Conservation (phyloP, 1,140 invertebrate species). For the Spodoptera frugiperda region DNA sequence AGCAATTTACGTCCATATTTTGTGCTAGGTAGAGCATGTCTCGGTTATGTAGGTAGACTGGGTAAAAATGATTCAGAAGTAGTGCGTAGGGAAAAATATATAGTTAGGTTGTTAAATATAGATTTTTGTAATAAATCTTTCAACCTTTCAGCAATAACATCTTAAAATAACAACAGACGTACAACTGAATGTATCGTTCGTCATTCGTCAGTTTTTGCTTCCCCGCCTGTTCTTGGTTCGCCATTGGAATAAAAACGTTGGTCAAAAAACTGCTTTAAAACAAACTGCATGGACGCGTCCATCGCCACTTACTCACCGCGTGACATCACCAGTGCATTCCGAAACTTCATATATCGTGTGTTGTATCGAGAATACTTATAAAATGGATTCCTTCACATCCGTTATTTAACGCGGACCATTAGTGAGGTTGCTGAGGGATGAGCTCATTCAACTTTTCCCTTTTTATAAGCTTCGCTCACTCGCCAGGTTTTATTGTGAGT, state of each 20-base stretch:
- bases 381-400: slow-evolving; percentile 34
- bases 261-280: slow-evolving; percentile 21
- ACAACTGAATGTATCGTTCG: no score
- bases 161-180: no score
- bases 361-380: slow-evolving; percentile 11
- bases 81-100: no score
- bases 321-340: slow-evolving; percentile 23
- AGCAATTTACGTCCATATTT: no score
- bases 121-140: no score
- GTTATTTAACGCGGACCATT: not conserved
- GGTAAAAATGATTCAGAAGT: no score
- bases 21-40: no score
- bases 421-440: slow-evolving; percentile 7
- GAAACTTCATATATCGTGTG: not conserved
- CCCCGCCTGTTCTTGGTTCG: not conserved
- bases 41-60: no score
- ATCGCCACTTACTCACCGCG: slow-evolving; percentile 26
- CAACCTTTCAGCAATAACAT: no score
- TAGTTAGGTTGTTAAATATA: no score
- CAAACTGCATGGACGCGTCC: not conserved
- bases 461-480: not conserved
- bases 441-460: not conserved
- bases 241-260: slow-evolving; percentile 9
- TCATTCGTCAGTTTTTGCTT: not conserved
- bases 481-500: no score